Conservation (phyloP, 2,888 invertebrate genomes). For the Limenitis camilla region DNA sequence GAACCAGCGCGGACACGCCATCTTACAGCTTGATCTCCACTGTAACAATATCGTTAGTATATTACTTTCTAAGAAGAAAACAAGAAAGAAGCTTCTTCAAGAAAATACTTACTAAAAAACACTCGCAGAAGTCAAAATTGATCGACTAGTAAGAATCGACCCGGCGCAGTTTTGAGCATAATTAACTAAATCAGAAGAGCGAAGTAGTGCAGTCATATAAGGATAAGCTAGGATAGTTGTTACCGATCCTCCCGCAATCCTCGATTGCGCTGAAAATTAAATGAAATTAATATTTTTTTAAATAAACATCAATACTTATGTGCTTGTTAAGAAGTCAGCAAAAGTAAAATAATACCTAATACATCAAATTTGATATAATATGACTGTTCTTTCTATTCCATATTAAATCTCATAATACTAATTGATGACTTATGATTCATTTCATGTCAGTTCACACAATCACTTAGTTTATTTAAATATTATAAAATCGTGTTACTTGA, state of each 20-base stretch:
- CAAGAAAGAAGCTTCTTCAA: background rate
- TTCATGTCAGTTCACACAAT: too few relatives aligned
- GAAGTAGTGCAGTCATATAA: constrained; percentile 22
- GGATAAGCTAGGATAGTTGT: constrained; percentile 26
- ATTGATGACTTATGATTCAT: too few relatives aligned
- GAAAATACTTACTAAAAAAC: constrained; percentile 29
- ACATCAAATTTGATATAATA: too few relatives aligned
- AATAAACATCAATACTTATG: too few relatives aligned
- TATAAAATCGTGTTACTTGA: too few relatives aligned
- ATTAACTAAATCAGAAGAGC: constrained; percentile 18
- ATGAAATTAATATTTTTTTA: too few relatives aligned
- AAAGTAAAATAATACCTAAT: too few relatives aligned
- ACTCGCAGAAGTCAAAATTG: constrained; percentile 32
- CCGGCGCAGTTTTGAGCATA: constrained; percentile 32
- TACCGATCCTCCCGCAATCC: constrained; percentile 27
- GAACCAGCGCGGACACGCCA: constrained; percentile 38
- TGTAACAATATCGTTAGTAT: constrained; percentile 21
- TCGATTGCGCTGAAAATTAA: background rate
- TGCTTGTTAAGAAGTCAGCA: too few relatives aligned
- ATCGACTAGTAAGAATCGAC: constrained; percentile 28
- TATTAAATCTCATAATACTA: too few relatives aligned
- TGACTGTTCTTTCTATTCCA: too few relatives aligned
- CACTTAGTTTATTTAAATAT: too few relatives aligned
- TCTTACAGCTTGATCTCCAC: constrained; percentile 27
- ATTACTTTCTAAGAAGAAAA: too few relatives aligned